Conservation (phyloP, 2,797 vertebrate species). For the Thalassophryne amazonica region DNA sequence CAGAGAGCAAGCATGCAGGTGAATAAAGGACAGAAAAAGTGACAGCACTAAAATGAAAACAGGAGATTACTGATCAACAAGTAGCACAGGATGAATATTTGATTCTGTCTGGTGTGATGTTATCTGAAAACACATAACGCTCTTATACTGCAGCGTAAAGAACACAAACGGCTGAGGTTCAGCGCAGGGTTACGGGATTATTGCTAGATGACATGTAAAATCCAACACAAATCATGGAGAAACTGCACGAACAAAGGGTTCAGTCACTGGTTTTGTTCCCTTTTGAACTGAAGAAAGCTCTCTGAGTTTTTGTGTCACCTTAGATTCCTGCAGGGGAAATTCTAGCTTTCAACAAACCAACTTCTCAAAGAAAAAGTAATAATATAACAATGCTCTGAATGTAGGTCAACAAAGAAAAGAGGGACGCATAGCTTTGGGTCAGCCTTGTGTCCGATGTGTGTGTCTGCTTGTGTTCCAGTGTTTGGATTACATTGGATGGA, state of each 20-base stretch:
- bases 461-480: constrained; percentile 11
- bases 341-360: no score
- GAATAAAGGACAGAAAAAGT: constrained; percentile 17
- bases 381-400: constrained; percentile 5
- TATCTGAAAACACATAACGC: constrained; percentile 56
- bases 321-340: constrained; percentile 8
- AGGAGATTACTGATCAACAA: constrained; percentile 66
- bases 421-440: no score
- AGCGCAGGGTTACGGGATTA: constrained; percentile 23
- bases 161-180: constrained; percentile 22
- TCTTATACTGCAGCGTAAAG: constrained; percentile 38
- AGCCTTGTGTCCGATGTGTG: no score
- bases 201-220: constrained; percentile 31
- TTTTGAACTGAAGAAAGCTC: constrained; percentile 21
- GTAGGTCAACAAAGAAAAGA: neutral
- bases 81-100: constrained; percentile 59
- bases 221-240: constrained; percentile 14
- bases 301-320: constrained; percentile 15
- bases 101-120: constrained; percentile 52
- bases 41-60: constrained; percentile 56
- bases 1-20: constrained; percentile 29
- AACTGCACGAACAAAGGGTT: constrained; percentile 36
- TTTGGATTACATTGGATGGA: constrained; percentile 21
- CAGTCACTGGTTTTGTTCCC: constrained; percentile 25
- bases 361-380: neutral